These are phyloP conservation scores for Mormyrus lacerda DNA, from an alignment of 2,113 vertebrate genomes.

Conservation along the genomic window DNA sequence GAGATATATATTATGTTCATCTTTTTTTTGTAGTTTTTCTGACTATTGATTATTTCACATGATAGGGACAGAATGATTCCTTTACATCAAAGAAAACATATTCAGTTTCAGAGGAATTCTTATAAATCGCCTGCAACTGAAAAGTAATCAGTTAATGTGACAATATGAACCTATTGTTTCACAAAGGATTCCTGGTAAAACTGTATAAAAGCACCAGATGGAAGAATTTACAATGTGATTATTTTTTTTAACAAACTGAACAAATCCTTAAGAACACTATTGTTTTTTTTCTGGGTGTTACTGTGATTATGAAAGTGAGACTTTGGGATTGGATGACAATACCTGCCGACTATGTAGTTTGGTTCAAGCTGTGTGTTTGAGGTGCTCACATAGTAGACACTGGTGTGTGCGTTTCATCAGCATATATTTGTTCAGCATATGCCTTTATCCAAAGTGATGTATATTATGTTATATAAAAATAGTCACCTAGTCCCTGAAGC, in stretches of 20 bases:
- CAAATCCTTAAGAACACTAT: background rate
- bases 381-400: background rate
- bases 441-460: background rate
- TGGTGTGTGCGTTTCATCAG: background rate
- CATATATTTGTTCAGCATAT: background rate
- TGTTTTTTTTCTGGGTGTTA: background rate
- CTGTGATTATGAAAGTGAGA: background rate
- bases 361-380: background rate
- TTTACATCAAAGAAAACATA: background rate
- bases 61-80: background rate
- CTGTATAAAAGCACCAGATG: background rate
- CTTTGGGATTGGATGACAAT: background rate
- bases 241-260: background rate
- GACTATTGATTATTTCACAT: background rate
- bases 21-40: background rate
- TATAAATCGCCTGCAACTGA: background rate
- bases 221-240: background rate
- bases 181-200: background rate
- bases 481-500: background rate
- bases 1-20: background rate
- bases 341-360: background rate
- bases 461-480: too few species aligned
- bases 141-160: conserved; percentile 7
- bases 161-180: background rate
- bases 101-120: background rate